A percentile compares a stretch with the other conserved stretches of the same genome.
These are phyloP conservation scores for Ptilorrhoa leucosticta DNA, from an alignment of 2,113 vertebrate genomes.

Conservation along the genomic window DNA sequence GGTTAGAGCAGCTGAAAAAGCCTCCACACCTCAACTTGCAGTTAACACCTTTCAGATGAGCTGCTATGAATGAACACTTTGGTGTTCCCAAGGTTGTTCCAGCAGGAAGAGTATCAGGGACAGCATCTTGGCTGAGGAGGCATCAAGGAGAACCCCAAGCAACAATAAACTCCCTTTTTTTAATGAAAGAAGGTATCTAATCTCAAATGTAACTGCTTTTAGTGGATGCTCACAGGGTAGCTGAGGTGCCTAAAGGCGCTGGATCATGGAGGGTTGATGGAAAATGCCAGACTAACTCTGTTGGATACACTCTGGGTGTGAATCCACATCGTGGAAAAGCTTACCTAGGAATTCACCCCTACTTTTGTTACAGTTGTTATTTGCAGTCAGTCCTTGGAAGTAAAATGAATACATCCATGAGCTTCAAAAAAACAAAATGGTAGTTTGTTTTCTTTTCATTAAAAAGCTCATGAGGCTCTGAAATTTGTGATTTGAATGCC, in stretches of 20 bases:
- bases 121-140: neutral
- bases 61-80: neutral
- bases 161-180: neutral
- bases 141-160: neutral
- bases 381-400: neutral
- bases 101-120: neutral
- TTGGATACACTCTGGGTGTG: neutral
- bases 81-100: fast-evolving
- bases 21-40: neutral
- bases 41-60: slow-evolving; percentile 4
- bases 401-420: neutral
- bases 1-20: neutral
- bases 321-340: neutral
- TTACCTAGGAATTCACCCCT: neutral
- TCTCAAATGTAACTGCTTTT: neutral
- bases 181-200: neutral
- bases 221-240: neutral
- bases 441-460: neutral
- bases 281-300: neutral
- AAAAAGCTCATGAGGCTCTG: neutral
- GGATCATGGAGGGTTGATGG: neutral
- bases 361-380: neutral
- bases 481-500: neutral
- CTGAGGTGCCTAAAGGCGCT: neutral
- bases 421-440: neutral